Conservation (phyloP, 2,888 invertebrate species). For the Agapostemon virescens region DNA sequence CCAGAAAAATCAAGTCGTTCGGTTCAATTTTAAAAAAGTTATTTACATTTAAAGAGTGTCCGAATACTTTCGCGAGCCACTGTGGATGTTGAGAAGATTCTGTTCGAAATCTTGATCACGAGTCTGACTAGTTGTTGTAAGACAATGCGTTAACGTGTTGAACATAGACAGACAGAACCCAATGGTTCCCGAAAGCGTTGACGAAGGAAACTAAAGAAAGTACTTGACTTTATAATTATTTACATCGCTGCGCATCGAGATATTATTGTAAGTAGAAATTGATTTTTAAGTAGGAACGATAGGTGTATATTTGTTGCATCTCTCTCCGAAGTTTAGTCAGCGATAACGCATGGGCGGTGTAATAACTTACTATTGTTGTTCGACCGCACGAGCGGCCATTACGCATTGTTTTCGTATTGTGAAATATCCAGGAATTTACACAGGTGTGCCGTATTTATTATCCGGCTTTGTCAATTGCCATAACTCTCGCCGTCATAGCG, state of each 20-base stretch:
- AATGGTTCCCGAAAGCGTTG: too few species aligned
- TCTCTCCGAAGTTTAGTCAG: slow-evolving; percentile 38
- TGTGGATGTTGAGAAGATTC: too few species aligned
- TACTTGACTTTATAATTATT: too few species aligned
- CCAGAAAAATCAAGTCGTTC: too few species aligned
- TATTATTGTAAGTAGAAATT: neutral
- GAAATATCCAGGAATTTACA: slow-evolving; percentile 55
- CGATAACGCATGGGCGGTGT: slow-evolving; percentile 9
- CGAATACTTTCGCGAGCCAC: too few species aligned
- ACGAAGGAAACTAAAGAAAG: too few species aligned
- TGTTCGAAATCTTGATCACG: too few species aligned
- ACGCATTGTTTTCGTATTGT: slow-evolving; percentile 53
- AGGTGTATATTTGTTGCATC: neutral
- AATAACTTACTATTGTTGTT: slow-evolving; percentile 48
- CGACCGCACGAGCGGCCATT: slow-evolving; percentile 20
- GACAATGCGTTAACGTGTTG: too few species aligned
- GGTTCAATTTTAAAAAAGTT: too few species aligned
- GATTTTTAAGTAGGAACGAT: neutral
- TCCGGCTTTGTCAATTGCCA: slow-evolving; percentile 52
- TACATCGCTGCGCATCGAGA: neutral
- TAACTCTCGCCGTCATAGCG: slow-evolving; percentile 36
- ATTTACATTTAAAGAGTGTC: too few species aligned
- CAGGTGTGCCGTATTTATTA: slow-evolving; percentile 58
- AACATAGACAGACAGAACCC: too few species aligned
- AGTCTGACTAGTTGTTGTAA: too few species aligned